Conservation (phyloP, 1,140 invertebrate species). For the Aphidius gifuensis region DNA sequence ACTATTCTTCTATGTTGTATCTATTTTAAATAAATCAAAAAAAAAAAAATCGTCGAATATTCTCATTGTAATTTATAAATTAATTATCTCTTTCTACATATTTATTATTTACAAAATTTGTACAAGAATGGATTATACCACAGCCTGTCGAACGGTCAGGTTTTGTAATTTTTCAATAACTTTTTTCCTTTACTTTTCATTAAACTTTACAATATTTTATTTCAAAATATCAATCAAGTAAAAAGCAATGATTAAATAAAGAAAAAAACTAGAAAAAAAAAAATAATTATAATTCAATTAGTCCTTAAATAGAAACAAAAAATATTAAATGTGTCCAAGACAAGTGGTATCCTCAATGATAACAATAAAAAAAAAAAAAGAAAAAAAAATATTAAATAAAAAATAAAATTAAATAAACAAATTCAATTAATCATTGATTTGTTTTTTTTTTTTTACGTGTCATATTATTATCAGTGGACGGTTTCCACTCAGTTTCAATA, state of each 20-base stretch:
- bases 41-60: neutral
- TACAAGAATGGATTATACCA: constrained; percentile 19
- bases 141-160: constrained; percentile 30
- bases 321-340: neutral
- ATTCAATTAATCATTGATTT: constrained; percentile 42
- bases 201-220: neutral
- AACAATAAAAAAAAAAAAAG: neutral
- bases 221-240: too few relatives aligned
- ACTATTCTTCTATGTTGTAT: constrained; percentile 12
- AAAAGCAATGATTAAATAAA: too few relatives aligned
- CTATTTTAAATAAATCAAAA: constrained; percentile 10
- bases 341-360: constrained; percentile 6
- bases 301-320: too few relatives aligned
- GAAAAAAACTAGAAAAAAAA: too few relatives aligned
- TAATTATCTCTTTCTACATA: neutral
- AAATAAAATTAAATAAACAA: neutral
- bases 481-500: constrained; percentile 43
- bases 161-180: constrained; percentile 5
- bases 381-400: too few relatives aligned
- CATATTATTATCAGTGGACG: constrained; percentile 36
- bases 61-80: neutral
- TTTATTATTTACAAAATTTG: constrained; percentile 19
- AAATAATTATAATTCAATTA: too few relatives aligned
- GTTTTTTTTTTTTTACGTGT: constrained; percentile 42
- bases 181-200: constrained; percentile 1